Conservation (phyloP, 2,888 invertebrate species). For the Acleris cristana region DNA sequence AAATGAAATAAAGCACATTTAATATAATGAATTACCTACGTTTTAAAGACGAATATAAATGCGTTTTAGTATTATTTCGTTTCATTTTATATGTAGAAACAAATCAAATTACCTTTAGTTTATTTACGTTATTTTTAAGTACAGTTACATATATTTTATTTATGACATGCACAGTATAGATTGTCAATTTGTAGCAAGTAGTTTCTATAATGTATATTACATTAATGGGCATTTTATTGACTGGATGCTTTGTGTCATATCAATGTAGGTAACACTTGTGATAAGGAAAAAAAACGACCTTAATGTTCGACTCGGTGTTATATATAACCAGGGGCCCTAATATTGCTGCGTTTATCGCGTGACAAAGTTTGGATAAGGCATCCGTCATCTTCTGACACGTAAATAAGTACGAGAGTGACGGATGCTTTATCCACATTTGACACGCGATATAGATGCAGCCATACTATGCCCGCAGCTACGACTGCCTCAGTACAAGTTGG, state of each 20-base stretch:
- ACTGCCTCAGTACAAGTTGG: neutral
- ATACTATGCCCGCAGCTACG: too few relatives aligned
- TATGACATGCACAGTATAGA: constrained; percentile 46
- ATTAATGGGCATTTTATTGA: constrained; percentile 28
- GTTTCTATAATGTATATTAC: constrained; percentile 33
- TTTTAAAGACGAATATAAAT: constrained; percentile 65
- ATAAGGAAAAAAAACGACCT: constrained; percentile 38
- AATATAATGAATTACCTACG: constrained; percentile 39
- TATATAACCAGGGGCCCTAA: too few relatives aligned
- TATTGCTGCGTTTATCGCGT: too few relatives aligned
- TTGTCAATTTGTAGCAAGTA: constrained; percentile 52
- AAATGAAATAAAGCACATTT: constrained; percentile 53
- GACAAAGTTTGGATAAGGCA: too few relatives aligned
- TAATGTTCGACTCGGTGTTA: neutral
- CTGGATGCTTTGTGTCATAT: constrained; percentile 44
- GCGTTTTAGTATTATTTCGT: constrained; percentile 82
- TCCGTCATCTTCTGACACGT: too few relatives aligned
- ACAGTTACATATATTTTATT: constrained; percentile 21
- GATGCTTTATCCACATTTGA: too few relatives aligned
- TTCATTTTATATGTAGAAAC: constrained; percentile 47
- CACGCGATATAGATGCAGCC: too few relatives aligned
- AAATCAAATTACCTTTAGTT: constrained; percentile 42
- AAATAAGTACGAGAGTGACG: too few relatives aligned
- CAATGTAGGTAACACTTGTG: constrained; percentile 47
- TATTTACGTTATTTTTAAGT: constrained; percentile 36